Evolutionary conservation across 2,797 vertebrate species (phyloP).

Genomic region (Bucorvus abyssinicus): DNA sequence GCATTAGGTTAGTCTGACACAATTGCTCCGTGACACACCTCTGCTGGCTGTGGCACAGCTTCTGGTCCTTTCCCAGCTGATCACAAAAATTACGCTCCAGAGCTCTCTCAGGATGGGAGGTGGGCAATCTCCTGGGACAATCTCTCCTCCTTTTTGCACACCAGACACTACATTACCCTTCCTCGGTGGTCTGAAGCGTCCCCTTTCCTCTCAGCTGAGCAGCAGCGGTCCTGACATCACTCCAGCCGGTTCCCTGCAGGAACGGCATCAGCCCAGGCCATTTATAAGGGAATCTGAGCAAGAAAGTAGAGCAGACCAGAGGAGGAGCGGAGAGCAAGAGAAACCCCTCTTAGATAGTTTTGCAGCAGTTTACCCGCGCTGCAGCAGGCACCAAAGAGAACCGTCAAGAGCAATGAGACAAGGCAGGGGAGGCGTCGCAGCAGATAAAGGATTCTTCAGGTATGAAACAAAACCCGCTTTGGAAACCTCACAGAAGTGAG

Average conservation of each 20-base stretch:
- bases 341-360: not conserved
- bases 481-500: constrained; percentile 62
- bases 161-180: not conserved
- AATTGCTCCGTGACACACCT: not conserved
- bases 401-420: constrained; percentile 52
- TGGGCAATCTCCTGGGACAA: accelerated
- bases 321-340: not conserved
- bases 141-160: not conserved
- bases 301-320: not conserved
- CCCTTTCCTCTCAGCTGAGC: not conserved
- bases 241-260: not conserved
- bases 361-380: not conserved
- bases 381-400: constrained; percentile 63
- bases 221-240: accelerated
- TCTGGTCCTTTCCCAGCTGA: not conserved
- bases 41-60: not conserved
- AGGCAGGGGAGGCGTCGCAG: constrained; percentile 41
- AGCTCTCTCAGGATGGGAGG: not conserved
- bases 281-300: not conserved
- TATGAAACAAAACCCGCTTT: constrained; percentile 62
- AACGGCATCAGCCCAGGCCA: not conserved
- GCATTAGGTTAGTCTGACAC: not conserved
- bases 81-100: not conserved
- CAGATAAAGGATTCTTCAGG: constrained; percentile 64
- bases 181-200: not conserved